Evolutionary conservation across 2,797 vertebrate species (phyloP).

Genomic region (Apogon hyalosoma): DNA sequence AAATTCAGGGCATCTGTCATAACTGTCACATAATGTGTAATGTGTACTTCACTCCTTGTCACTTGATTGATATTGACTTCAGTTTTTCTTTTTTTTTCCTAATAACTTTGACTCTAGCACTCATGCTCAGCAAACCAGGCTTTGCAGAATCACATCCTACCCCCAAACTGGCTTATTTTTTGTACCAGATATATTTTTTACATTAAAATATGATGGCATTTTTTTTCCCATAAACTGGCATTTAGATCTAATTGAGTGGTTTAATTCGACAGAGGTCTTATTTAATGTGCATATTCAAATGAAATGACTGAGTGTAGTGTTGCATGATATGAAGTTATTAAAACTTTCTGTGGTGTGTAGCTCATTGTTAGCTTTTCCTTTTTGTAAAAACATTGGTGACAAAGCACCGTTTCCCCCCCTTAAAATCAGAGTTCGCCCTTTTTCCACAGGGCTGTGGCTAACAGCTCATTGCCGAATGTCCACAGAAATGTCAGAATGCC

Average conservation of each 20-base stretch:
- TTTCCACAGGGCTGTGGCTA: slow-evolving; percentile 63
- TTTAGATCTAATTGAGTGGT: slow-evolving; percentile 37
- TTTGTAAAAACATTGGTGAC: slow-evolving; percentile 43
- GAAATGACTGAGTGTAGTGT: slow-evolving; percentile 12
- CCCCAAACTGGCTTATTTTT: slow-evolving; percentile 6
- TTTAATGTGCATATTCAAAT: slow-evolving; percentile 33
- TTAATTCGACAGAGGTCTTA: slow-evolving; percentile 28
- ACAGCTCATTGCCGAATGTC: slow-evolving; percentile 74
- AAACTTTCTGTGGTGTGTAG: slow-evolving; percentile 26
- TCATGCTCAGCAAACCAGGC: slow-evolving; percentile 4
- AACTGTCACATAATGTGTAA: slow-evolving; percentile 9
- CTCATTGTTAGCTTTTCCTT: slow-evolving; percentile 21
- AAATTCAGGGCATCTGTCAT: slow-evolving; percentile 15
- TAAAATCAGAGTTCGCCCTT: slow-evolving; percentile 44
- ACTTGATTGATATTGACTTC: slow-evolving; percentile 25
- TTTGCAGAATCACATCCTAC: slow-evolving; percentile 5
- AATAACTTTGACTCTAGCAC: not conserved
- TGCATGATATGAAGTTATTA: slow-evolving; percentile 20
- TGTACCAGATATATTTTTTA: slow-evolving; percentile 15
- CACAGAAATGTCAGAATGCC: slow-evolving; percentile 81
- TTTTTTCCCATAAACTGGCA: slow-evolving; percentile 8
- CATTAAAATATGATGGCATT: slow-evolving; percentile 21
- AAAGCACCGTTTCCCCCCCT: slow-evolving; percentile 42
- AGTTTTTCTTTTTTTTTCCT: not conserved
- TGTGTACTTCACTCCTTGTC: slow-evolving; percentile 11